Base-by-base conservation (phyloP, 2,797 vertebrate species). In the Saguinus oedipus region DNA sequence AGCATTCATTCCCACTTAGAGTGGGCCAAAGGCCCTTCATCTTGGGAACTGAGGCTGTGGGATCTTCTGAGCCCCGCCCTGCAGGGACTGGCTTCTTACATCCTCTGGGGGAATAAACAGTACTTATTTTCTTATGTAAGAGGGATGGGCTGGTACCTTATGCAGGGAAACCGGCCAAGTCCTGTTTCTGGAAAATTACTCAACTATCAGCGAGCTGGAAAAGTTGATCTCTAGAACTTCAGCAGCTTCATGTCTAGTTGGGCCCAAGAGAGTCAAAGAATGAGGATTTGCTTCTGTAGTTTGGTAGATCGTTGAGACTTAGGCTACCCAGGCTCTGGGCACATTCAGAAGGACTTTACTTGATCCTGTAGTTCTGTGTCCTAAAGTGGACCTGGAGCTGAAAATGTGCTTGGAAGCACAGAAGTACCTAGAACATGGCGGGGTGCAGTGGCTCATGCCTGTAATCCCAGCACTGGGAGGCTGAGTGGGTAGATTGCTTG, bases 151-250 rank as follows among this genome's bases (percentile, higher is more conserved):
- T 93, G 68, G 57, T 94, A 95, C 93, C 96, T 95, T 88, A 79
- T n/a, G 80, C 74, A 57, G 88, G 97, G 92, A 92, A 92, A 88
- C 90, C 68, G 93, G 96, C 96, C 96, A 95, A 90, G 48, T 93
- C 79, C 50, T 79, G 17, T 94, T 97, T 97, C 92, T 97, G 95
- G 97, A 97, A 97, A 97, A 95, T 97, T 91, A 96, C 94, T 97
- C 88, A 96, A 90, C 84, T 88, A 4, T 92, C 22, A 64, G 81
- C 59, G 70, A 90, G 92, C 85, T 93, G 57, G 50, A 76, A 76
- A 85, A 84, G 74, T 94, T 64, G 15, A 8, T 81, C 44, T 70
- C 81, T 53, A 68, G 64, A 80, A 70, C 33, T 50, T 90, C 4
- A 50, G 83, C 91, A 57, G 48, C n/a, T 82, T 78, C 10, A 2